Percentiles rank a stretch among this genome's conserved stretches.
Conservation (phyloP, 2,888 invertebrate genomes). For the Dolomedes plantarius region DNA sequence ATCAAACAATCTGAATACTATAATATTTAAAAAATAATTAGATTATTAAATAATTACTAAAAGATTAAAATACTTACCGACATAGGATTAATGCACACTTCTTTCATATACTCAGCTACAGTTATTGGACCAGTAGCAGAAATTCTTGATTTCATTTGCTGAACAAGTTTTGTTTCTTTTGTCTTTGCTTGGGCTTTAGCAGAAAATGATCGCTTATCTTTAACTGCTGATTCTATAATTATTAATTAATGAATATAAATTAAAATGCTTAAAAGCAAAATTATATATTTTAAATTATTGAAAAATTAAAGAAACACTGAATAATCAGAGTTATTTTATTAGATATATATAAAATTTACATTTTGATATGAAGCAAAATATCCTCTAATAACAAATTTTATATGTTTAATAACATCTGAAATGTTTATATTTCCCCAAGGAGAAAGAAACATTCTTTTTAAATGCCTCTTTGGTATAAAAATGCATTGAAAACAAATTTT, state of each 20-base stretch:
- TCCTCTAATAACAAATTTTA: too few species aligned
- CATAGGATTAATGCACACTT: slow-evolving; percentile 88
- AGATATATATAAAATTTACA: too few species aligned
- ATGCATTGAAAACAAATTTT: too few species aligned
- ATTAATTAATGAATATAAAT: not conserved
- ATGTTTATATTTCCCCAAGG: too few species aligned
- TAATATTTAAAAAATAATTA: too few species aligned
- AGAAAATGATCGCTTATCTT: slow-evolving; percentile 33
- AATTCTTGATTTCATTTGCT: slow-evolving; percentile 65
- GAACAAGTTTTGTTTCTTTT: slow-evolving; percentile 71
- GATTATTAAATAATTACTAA: too few species aligned
- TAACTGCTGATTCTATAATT: not conserved
- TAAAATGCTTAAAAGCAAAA: not conserved
- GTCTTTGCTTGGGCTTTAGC: slow-evolving; percentile 63
- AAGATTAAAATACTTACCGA: slow-evolving; percentile 72
- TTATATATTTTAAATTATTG: not conserved
- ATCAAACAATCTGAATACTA: too few species aligned
- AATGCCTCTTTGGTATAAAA: too few species aligned
- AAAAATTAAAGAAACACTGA: not conserved
- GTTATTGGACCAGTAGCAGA: slow-evolving; percentile 86
- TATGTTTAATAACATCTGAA: too few species aligned
- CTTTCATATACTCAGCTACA: slow-evolving; percentile 96
- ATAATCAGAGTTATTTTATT: too few species aligned
- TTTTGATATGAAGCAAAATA: too few species aligned
- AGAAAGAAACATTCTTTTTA: too few species aligned